These are phyloP conservation scores for Bufotes viridis DNA, from an alignment of 2,797 vertebrate species.

Conservation along the genomic window DNA sequence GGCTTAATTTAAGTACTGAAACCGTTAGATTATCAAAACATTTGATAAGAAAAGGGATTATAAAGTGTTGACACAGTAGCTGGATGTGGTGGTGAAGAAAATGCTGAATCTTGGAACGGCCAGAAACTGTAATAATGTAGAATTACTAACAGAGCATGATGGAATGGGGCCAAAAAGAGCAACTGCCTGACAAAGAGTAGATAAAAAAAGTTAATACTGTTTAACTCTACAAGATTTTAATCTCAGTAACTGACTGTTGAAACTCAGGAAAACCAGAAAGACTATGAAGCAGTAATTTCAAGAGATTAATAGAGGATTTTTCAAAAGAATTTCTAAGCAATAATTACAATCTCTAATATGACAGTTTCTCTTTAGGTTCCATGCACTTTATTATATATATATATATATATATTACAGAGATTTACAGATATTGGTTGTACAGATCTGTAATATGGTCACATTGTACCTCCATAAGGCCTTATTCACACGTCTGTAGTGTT, in stretches of 20 bases:
- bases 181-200: not conserved
- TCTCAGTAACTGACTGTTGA: not conserved
- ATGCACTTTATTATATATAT: too few relatives aligned
- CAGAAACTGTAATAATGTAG: not conserved
- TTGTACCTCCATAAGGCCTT: too few relatives aligned
- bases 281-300: not conserved
- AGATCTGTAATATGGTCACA: too few relatives aligned
- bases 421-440: too few relatives aligned
- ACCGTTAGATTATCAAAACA: not conserved
- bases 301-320: too few relatives aligned
- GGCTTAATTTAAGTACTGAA: not conserved
- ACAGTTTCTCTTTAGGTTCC: too few relatives aligned
- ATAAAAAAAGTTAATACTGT: not conserved
- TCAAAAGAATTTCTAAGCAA: too few relatives aligned
- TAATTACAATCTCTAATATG: too few relatives aligned
- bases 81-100: not conserved
- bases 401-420: too few relatives aligned
- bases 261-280: not conserved
- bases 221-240: not conserved
- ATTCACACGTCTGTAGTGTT: too few relatives aligned
- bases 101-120: not conserved
- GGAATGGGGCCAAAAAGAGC: not conserved
- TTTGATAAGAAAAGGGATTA: not conserved
- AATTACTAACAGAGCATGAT: not conserved
- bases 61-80: not conserved